Percentiles rank a stretch among this genome's conserved stretches.
These are phyloP conservation scores for Corvus moneduloides DNA, from an alignment of 2,113 vertebrate genomes.

Conservation along the genomic window DNA sequence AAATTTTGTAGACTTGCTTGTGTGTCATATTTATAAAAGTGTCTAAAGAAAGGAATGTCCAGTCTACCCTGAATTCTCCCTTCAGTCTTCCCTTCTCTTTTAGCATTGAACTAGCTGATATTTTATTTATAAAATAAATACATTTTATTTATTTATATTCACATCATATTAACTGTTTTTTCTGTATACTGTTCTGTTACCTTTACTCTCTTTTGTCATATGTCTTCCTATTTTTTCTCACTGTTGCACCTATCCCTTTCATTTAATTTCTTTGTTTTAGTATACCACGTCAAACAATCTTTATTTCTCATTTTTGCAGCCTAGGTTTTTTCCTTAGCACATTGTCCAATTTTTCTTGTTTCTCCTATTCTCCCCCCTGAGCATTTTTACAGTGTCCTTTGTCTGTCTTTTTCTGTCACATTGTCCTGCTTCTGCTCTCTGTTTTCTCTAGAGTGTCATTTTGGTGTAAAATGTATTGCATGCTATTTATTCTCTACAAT, in stretches of 20 bases:
- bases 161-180: background rate
- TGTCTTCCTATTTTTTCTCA: background rate
- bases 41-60: background rate
- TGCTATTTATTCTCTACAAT: constrained; percentile 28
- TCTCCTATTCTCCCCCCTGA: background rate
- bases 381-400: constrained; percentile 25
- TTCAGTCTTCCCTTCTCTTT: background rate
- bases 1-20: background rate
- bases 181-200: background rate
- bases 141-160: background rate
- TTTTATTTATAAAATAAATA: no score
- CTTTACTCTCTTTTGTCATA: background rate
- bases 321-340: background rate
- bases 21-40: background rate
- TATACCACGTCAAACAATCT: background rate
- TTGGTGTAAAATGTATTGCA: constrained; percentile 22
- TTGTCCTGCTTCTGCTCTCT: constrained; percentile 8
- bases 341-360: background rate
- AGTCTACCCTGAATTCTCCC: background rate
- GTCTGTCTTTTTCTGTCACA: constrained; percentile 51
- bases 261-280: constrained; percentile 7
- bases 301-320: background rate
- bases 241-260: background rate
- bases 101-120: background rate
- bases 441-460: constrained; percentile 39